Percentiles rank a stretch among this genome's conserved stretches.
Evolutionary conservation across 2,888 invertebrate genomes (phyloP).

Genomic region (Chrysina gloriosa): DNA sequence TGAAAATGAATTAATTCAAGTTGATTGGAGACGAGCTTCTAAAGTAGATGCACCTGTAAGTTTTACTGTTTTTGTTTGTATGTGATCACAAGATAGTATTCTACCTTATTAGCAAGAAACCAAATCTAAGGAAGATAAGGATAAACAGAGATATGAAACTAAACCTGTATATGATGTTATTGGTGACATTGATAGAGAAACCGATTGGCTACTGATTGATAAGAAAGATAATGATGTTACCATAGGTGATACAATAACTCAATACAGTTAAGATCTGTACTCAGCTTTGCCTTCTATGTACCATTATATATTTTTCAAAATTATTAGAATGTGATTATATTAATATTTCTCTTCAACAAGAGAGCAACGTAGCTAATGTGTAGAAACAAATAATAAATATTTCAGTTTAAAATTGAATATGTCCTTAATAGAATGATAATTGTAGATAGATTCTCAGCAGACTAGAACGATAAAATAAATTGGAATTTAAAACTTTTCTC

Average conservation of each 20-base stretch:
- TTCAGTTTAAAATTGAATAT: too few relatives aligned
- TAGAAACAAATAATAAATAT: too few relatives aligned
- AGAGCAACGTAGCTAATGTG: too few relatives aligned
- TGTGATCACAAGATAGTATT: not conserved
- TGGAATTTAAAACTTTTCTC: too few relatives aligned
- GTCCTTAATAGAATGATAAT: too few relatives aligned
- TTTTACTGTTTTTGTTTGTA: not conserved
- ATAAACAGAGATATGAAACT: not conserved
- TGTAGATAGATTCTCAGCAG: too few relatives aligned
- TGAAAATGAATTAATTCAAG: slow-evolving; percentile 37
- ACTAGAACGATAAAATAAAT: too few relatives aligned
- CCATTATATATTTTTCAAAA: not conserved
- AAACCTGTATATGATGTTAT: not conserved
- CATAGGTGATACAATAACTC: slow-evolving; percentile 5
- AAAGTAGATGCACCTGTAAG: slow-evolving; percentile 20
- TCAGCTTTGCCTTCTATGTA: not conserved
- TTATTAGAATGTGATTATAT: not conserved
- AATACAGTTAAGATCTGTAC: not conserved
- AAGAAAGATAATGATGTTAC: slow-evolving; percentile 5
- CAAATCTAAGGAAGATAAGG: slow-evolving; percentile 13
- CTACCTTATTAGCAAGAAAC: slow-evolving; percentile 5
- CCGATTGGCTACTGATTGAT: slow-evolving; percentile 29
- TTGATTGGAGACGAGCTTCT: slow-evolving; percentile 7
- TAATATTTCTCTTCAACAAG: too few relatives aligned
- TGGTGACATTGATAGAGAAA: slow-evolving; percentile 13